A percentile compares a stretch with the other conserved stretches of the same genome.
phyloP scores from a whole-genome alignment of 2,888 invertebrate species.

The Subacronicta megacephala region DNA sequence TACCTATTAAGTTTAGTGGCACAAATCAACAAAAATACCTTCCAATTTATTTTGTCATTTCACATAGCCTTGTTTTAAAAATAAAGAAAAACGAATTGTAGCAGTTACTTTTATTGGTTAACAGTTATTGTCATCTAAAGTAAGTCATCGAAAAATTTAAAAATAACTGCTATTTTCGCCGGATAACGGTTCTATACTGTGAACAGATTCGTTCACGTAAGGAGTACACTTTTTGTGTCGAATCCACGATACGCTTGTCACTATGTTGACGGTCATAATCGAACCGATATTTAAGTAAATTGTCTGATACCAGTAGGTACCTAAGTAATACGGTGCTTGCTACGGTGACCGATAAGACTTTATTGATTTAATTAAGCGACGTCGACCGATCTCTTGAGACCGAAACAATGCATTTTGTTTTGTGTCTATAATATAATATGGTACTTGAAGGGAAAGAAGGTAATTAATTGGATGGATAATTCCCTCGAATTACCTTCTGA shows the following conservation, averaged over 20 bases:
- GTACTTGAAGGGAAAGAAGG: too few relatives aligned
- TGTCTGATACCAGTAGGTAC: too few relatives aligned
- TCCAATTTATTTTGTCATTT: neutral
- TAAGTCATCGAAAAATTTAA: neutral
- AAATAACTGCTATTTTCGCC: slow-evolving; percentile 30
- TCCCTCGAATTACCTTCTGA: too few relatives aligned
- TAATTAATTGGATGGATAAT: too few relatives aligned
- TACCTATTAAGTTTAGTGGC: too few relatives aligned
- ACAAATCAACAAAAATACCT: neutral
- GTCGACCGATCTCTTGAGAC: too few relatives aligned
- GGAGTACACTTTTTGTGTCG: slow-evolving; percentile 33
- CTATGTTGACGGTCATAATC: slow-evolving; percentile 10
- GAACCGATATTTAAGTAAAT: slow-evolving; percentile 1
- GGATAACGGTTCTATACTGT: slow-evolving; percentile 21
- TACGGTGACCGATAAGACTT: neutral
- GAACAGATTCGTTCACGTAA: slow-evolving; percentile 29
- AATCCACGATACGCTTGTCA: slow-evolving; percentile 5
- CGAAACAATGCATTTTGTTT: too few relatives aligned
- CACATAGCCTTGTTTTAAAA: neutral
- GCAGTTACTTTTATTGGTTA: too few relatives aligned
- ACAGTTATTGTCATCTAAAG: slow-evolving; percentile 9
- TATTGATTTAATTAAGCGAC: too few relatives aligned
- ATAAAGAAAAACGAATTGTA: slow-evolving; percentile 4
- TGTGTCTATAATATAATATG: too few relatives aligned
- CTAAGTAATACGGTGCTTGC: neutral